Base-by-base conservation (phyloP, 2,113 vertebrate species). In the Trinectes maculatus region DNA sequence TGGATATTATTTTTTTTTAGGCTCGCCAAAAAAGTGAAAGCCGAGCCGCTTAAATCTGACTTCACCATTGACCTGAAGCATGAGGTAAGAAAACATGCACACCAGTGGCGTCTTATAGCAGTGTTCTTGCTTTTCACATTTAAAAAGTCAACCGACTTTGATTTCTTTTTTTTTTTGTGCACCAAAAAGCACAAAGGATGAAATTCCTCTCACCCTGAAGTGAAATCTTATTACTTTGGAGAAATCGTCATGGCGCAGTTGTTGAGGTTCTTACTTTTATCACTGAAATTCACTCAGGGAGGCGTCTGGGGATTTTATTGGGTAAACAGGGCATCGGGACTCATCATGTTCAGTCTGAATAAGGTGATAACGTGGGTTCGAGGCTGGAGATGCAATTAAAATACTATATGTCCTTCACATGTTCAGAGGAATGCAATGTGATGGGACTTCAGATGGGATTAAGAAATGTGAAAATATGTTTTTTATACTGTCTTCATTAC, bases 41-140 rank as follows among this genome's bases (percentile, higher is more conserved):
- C 93, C 0, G 95, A 98, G 71, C 94, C 96, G 24, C 92, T 95
- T 26, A 98, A 95, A 68, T 98, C 96, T 11, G 97, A 99, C 89
- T 99, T 99, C 69, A 98, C 97, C 7, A 99, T 99, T 86, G 97
- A 99, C 89, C 94, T 99, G 82, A 98, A 99, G 76, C 95, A 99
- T 54, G 97, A 99, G 95, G 97, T 98, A 88, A 87, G 95, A 58
- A 25, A 21, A 19, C 37, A 13, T 15, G 4, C 16, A 43, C 10
- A 9, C 0, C 0, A 16, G 53, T 6, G 15, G 2, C 37, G 29
- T 43, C 55, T 71, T 57, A 22, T 24, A 28, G 60, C 53, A 7
- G 3, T 58, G 51, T 58, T 53, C 29, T 29, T 42, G 2, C 60
- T 75, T 71, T 31, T 76, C 61, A 52, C 39, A 40, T 42, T 74